phyloP scores from a whole-genome alignment of 1,140 invertebrate genomes.

The Cherax destructor region DNA sequence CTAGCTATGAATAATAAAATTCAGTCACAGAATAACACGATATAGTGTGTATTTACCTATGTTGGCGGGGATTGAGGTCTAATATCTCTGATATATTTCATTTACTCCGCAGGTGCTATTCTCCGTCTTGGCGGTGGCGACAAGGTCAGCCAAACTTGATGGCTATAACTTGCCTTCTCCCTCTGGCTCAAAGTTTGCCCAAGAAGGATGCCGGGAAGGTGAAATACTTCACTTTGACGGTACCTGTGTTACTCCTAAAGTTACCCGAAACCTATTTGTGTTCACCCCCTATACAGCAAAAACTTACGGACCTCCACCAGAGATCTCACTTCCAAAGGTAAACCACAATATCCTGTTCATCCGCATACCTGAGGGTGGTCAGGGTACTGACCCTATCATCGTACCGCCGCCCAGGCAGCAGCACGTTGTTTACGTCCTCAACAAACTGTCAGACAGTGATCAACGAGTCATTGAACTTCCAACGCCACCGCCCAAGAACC shows the following conservation, averaged over 20 bases:
- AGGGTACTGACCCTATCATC: not conserved
- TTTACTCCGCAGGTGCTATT: not conserved
- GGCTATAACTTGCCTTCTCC: not conserved
- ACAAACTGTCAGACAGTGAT: not conserved
- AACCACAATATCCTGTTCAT: constrained; percentile 33
- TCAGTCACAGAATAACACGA: no score
- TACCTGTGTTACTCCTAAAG: constrained; percentile 20
- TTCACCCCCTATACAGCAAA: not conserved
- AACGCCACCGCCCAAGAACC: not conserved
- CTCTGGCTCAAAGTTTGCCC: not conserved
- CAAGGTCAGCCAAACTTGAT: not conserved
- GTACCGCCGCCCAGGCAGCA: constrained; percentile 30
- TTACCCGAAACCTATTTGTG: constrained; percentile 5
- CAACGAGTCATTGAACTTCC: constrained; percentile 20
- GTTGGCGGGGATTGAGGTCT: no score
- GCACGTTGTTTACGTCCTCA: constrained; percentile 27
- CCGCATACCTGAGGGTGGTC: not conserved
- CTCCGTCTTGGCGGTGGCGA: not conserved
- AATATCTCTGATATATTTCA: not conserved
- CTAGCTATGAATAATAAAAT: no score
- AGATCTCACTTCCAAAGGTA: constrained; percentile 7
- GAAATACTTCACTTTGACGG: constrained; percentile 23
- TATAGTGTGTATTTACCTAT: no score
- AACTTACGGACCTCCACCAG: not conserved
- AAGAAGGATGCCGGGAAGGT: not conserved